Base-by-base conservation (phyloP, 2,797 vertebrate species). In the Prunella strophiata region DNA sequence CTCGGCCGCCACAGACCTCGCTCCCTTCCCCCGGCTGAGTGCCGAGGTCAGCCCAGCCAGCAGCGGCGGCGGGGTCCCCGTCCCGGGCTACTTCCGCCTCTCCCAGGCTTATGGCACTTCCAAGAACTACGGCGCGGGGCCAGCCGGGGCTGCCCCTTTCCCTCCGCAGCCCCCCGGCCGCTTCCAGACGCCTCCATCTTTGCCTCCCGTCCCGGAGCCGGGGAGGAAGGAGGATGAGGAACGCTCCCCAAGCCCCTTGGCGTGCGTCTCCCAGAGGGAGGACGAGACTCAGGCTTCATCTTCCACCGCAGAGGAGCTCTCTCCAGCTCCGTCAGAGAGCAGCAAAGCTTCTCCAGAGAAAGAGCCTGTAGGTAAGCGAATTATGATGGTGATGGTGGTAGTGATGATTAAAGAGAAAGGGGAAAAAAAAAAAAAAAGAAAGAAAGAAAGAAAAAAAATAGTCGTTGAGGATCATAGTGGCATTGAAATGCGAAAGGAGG, bases 41-140 rank as follows among this genome's bases (percentile, higher is more conserved):
- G 92, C 98, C 52, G 98, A 98, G 88, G 97, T 98, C 79, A 98
- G 98, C 96, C 96, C 98, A 63, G 97, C 97, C 57, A 97, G 94
- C 85, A 89, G 98, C 96, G 97, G 98, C 91, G 97, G 98, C 93
- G 97, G 91, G 73, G 98, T 99, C 92, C 99, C 99, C 6, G 99
- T 99, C 70, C 99, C 99, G 40, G 99, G 99, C 85, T 99, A 99
- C 97, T 99, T 99, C 98, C 99, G 99, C 96, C 97, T 99, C 68
- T 99, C 99, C 78, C 99, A 99, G 98, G 98, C 99, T 30, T 99
- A 99, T 93, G 98, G 99, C 91, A 98, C 98, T 88, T 97, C 99
- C 95, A 99, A 99, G 98, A 98, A 97, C 86, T 99, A 98, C 97
- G 97, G 98, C 59, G 97, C 98, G 47, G 98, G 97, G 82, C 98